Conservation (phyloP, 2,888 invertebrate species). For the Lithodes maja region DNA sequence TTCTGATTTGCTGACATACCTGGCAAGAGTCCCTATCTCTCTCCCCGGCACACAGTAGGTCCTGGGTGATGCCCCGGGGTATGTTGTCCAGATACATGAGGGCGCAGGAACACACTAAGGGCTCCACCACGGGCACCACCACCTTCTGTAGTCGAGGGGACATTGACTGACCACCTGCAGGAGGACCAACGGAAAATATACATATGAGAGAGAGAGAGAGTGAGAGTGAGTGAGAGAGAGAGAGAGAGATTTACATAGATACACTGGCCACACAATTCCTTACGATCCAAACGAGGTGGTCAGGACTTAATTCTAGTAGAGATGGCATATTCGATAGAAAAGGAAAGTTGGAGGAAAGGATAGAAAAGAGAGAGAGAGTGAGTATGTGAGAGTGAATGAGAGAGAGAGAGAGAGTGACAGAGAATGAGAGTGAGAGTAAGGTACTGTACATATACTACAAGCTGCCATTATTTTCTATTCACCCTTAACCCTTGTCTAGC, state of each 20-base stretch:
- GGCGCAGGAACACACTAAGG: conserved; percentile 3
- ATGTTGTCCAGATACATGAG: not conserved
- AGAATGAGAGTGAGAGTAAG: too few species aligned
- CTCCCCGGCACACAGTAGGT: conserved; percentile 63
- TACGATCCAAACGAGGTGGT: too few species aligned
- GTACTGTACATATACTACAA: too few species aligned
- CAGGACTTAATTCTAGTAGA: too few species aligned
- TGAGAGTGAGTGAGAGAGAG: not conserved
- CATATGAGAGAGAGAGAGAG: not conserved
- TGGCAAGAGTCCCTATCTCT: conserved; percentile 48
- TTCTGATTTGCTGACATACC: conserved; percentile 29
- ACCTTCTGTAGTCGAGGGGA: conserved; percentile 46
- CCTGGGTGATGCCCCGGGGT: conserved; percentile 49
- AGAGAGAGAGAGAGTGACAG: too few species aligned
- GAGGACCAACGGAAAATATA: not conserved
- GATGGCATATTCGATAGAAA: too few species aligned
- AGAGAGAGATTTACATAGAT: not conserved
- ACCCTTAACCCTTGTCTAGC: too few species aligned
- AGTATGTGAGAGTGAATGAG: too few species aligned
- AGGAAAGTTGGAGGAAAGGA: too few species aligned
- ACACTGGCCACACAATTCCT: too few species aligned
- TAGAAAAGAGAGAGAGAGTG: too few species aligned
- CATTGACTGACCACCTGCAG: not conserved
- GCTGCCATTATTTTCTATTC: too few species aligned
- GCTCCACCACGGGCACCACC: conserved; percentile 32